phyloP scores from a whole-genome alignment of 35 echinoderm and acorn worm species.

The Ophiothrix spiculata region DNA sequence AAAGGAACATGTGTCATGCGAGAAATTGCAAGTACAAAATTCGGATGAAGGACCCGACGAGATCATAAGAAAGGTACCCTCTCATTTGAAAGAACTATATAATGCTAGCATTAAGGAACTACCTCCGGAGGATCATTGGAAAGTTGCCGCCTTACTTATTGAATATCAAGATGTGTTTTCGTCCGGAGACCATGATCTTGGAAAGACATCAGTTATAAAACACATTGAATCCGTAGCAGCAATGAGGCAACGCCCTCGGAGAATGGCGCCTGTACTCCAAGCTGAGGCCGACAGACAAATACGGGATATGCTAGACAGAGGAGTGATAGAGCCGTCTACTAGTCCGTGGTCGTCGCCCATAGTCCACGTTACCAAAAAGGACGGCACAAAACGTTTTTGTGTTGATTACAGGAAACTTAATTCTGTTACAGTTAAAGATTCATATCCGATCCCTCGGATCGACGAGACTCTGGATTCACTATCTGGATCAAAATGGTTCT shows the following conservation, averaged over 20 bases:
- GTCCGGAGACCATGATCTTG: conserved; percentile 25
- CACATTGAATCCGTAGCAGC: conserved; percentile 55
- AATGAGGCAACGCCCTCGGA: too few relatives aligned
- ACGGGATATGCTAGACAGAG: conserved; percentile 37
- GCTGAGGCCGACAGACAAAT: conserved; percentile 32
- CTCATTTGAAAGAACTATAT: neutral
- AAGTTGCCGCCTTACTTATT: neutral
- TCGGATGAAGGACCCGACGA: neutral
- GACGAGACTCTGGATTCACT: neutral
- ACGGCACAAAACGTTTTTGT: conserved; percentile 52
- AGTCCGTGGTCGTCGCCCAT: conserved; percentile 66
- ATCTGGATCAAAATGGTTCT: conserved; percentile 16
- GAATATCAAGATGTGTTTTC: conserved; percentile 40
- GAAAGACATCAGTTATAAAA: conserved; percentile 30
- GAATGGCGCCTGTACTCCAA: too few relatives aligned
- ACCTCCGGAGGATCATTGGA: neutral
- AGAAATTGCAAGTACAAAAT: neutral
- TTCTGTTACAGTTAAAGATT: too few relatives aligned
- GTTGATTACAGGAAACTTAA: conserved; percentile 18
- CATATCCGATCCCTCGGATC: conserved; percentile 18
- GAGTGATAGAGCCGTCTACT: conserved; percentile 45
- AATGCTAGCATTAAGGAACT: neutral
- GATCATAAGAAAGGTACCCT: neutral
- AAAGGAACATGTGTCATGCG: neutral
- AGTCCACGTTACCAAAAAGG: conserved; percentile 54